Percentiles rank a stretch among this genome's conserved stretches.
These are phyloP conservation scores for Naja naja DNA, from an alignment of 2,113 vertebrate genomes.

Conservation along the genomic window DNA sequence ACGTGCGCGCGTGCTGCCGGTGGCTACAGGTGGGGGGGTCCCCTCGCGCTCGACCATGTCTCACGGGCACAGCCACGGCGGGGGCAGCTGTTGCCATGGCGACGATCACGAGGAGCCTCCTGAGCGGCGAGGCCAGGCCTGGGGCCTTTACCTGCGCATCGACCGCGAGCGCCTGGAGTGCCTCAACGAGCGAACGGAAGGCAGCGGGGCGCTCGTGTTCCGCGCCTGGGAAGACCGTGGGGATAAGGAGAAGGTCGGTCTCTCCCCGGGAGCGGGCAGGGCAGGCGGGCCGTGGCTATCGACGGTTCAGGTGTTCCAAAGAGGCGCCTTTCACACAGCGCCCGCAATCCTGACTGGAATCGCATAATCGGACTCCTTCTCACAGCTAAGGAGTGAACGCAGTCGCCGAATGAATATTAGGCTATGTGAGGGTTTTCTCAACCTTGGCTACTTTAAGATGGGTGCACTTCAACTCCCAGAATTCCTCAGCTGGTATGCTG, in stretches of 20 bases:
- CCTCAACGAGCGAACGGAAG: conserved; percentile 90
- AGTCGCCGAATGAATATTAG: neutral
- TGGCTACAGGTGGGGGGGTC: neutral
- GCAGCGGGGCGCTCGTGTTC: conserved; percentile 89
- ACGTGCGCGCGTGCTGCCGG: neutral
- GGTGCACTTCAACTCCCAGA: neutral
- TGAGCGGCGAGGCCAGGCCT: conserved; percentile 84
- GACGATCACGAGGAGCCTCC: conserved; percentile 79
- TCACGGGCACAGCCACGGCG: conserved; percentile 70
- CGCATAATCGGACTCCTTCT: neutral
- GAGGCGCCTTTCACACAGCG: neutral
- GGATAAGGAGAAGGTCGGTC: conserved; percentile 81
- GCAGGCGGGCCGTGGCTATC: too few species aligned
- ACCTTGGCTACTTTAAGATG: neutral
- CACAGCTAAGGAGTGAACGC: neutral
- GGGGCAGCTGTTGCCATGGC: conserved; percentile 60
- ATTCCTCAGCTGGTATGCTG: neutral
- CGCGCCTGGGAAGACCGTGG: conserved; percentile 89
- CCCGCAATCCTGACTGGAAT: neutral
- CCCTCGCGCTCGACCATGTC: conserved; percentile 49
- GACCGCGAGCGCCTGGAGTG: conserved; percentile 91
- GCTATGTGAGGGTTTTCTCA: neutral
- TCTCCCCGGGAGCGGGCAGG: too few species aligned
- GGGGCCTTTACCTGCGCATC: conserved; percentile 85
- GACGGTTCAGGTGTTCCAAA: neutral